Percentiles rank a stretch among this genome's conserved stretches.
Evolutionary conservation across 1,140 invertebrate genomes (phyloP).

Genomic region (Plodia interpunctella): DNA sequence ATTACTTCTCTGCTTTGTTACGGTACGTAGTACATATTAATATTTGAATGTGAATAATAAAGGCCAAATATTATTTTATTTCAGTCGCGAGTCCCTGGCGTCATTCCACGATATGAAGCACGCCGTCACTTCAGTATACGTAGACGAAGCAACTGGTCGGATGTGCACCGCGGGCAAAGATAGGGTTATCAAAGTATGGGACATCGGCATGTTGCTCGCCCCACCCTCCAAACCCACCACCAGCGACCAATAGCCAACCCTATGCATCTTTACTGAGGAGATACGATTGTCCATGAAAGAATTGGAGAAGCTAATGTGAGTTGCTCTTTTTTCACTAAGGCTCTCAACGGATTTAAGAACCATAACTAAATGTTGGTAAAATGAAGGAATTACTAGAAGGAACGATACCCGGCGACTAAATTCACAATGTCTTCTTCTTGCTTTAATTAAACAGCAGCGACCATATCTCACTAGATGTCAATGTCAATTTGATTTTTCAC

Average conservation of each 20-base stretch:
- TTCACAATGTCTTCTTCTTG: too few species aligned
- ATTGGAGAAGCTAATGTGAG: slow-evolving; percentile 7
- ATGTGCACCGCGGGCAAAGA: slow-evolving; percentile 96
- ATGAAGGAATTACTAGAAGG: too few species aligned
- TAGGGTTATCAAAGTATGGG: slow-evolving; percentile 92
- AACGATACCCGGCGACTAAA: too few species aligned
- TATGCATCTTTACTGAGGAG: slow-evolving; percentile 15
- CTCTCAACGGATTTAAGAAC: too few species aligned
- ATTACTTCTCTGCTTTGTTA: too few species aligned
- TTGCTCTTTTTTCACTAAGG: background rate
- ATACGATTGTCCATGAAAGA: background rate
- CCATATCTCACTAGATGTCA: too few species aligned
- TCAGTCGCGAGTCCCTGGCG: slow-evolving; percentile 92
- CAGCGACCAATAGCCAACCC: slow-evolving; percentile 49
- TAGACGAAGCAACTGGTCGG: slow-evolving; percentile 91
- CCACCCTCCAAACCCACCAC: slow-evolving; percentile 53
- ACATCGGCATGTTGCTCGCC: slow-evolving; percentile 80
- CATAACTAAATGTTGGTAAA: too few species aligned
- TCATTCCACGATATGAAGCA: slow-evolving; percentile 97
- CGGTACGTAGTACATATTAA: too few species aligned
- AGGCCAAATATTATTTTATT: slow-evolving; percentile 22
- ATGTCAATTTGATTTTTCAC: too few species aligned
- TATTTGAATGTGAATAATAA: too few species aligned
- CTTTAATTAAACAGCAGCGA: too few species aligned
- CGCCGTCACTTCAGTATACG: slow-evolving; percentile 90